Evolutionary conservation across 2,888 invertebrate species (phyloP).

Genomic region (Lithodes maja): DNA sequence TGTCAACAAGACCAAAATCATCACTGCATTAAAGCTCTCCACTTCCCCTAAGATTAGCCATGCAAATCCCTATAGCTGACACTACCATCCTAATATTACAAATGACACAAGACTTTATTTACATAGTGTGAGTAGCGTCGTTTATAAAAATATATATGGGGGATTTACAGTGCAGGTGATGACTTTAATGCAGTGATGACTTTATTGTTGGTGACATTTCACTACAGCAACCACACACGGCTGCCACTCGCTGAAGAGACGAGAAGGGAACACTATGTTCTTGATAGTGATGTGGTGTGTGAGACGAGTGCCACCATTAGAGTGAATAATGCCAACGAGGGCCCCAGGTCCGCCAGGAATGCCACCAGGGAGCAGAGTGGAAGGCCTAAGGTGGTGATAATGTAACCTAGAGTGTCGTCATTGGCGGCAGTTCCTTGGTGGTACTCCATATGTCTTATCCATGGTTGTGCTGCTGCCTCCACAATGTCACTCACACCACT

Average conservation of each 20-base stretch:
- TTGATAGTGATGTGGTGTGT: not conserved
- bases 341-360: slow-evolving; percentile 8
- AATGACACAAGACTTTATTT: no score
- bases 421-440: slow-evolving; percentile 71
- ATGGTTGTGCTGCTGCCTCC: slow-evolving; percentile 71
- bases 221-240: not conserved
- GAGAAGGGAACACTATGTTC: not conserved
- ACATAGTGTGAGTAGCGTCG: no score
- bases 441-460: slow-evolving; percentile 72
- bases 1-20: no score
- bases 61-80: no score
- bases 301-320: slow-evolving; percentile 1
- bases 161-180: no score
- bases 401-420: slow-evolving; percentile 70
- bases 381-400: slow-evolving; percentile 42
- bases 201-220: no score
- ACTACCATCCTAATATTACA: no score
- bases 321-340: slow-evolving; percentile 10
- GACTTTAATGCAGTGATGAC: no score
- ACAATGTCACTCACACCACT: slow-evolving; percentile 71
- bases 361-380: slow-evolving; percentile 47
- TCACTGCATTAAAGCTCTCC: no score
- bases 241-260: not conserved
- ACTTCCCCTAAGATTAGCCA: no score
- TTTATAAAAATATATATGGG: no score